Evolutionary conservation across 2,113 vertebrate genomes (phyloP).

Genomic region (Aleadryas rufinucha): DNA sequence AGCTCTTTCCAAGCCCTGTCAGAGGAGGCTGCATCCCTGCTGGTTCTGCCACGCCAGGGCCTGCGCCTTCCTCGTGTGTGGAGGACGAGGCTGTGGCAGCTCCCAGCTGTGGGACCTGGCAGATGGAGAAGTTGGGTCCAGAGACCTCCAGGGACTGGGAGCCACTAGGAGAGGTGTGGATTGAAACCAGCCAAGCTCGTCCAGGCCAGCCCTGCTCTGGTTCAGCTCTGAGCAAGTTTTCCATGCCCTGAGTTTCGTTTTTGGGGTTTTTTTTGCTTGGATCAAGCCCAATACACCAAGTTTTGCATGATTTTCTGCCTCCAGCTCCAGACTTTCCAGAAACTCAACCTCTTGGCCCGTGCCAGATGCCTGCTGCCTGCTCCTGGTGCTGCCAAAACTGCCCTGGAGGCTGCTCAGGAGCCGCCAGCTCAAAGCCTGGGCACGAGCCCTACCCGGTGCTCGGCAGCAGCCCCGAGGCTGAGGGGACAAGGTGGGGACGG

Average conservation of each 20-base stretch:
- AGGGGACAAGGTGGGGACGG: neutral
- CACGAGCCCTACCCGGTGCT: neutral
- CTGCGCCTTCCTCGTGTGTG: neutral
- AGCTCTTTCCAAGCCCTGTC: neutral
- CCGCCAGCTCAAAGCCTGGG: neutral
- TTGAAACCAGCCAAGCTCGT: neutral
- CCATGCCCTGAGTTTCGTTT: neutral
- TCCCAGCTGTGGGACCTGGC: neutral
- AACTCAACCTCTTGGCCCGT: neutral
- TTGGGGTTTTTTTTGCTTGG: neutral
- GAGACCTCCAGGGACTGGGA: neutral
- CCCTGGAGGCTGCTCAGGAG: neutral
- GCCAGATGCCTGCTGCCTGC: neutral
- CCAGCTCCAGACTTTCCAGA: neutral
- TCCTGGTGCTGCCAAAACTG: neutral
- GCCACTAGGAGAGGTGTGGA: neutral
- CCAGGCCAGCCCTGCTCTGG: neutral
- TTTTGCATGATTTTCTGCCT: neutral
- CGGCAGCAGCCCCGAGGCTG: fast-evolving
- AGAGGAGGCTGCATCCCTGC: neutral
- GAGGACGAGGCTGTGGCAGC: neutral
- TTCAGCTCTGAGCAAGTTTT: neutral
- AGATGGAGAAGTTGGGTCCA: neutral
- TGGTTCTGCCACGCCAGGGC: neutral
- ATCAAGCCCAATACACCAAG: neutral